phyloP scores from a whole-genome alignment of 2,888 invertebrate genomes.

The Norana najaformis region DNA sequence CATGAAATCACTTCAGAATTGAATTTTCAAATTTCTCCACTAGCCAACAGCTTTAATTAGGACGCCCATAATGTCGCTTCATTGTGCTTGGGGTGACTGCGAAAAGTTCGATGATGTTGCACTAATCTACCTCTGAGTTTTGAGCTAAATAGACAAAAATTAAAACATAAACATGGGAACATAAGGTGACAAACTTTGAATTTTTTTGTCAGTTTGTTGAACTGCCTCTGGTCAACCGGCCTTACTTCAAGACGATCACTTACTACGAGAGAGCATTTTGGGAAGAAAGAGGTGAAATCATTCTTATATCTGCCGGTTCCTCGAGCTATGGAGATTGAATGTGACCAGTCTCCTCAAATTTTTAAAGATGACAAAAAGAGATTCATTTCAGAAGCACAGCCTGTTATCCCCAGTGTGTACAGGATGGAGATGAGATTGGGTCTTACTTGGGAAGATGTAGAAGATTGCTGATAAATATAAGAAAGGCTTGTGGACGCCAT shows the following conservation, averaged over 20 bases:
- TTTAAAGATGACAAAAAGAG: neutral
- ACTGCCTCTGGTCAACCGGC: neutral
- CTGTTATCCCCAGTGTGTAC: neutral
- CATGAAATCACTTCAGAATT: too few relatives aligned
- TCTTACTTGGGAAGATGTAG: neutral
- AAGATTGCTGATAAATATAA: neutral
- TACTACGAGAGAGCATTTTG: constrained; percentile 14
- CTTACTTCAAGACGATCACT: constrained; percentile 10
- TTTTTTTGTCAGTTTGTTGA: constrained; percentile 24
- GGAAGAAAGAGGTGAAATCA: neutral
- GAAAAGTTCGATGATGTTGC: too few relatives aligned
- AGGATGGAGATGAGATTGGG: neutral
- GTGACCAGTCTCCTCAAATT: neutral
- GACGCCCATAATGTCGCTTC: too few relatives aligned
- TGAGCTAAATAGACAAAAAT: too few relatives aligned
- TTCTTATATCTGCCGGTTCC: neutral
- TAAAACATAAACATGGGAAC: neutral
- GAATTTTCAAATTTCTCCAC: too few relatives aligned
- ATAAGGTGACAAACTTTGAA: neutral
- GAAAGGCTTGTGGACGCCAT: neutral
- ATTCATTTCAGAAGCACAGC: neutral
- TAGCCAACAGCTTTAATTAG: too few relatives aligned
- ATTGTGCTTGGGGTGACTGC: too few relatives aligned
- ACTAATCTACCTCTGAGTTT: too few relatives aligned
- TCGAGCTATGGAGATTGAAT: neutral